Base-by-base conservation (phyloP, 1,140 invertebrate species). In the Pseudomyrmex dendroicus region DNA sequence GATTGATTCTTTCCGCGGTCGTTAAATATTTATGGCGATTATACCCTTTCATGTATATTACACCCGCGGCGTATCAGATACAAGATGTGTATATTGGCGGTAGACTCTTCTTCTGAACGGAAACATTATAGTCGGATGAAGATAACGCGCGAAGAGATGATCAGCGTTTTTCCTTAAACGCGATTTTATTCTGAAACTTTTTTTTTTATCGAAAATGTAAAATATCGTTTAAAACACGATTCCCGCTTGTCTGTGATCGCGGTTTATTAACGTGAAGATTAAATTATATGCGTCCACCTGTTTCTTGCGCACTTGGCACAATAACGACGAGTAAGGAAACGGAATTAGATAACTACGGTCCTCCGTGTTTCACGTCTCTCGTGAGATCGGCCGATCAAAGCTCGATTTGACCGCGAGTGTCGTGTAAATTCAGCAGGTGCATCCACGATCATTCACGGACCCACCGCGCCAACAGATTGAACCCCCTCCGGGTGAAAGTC, bases 371-470 rank as follows among this genome's bases (percentile, higher is more conserved):
- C 3, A 57, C 57, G 8, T 66, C 10, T 46, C 61, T 25, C 63
- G 17, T 20, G 17, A 5, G n/a, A 48, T 74, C 22, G 35, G 12
- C 10, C 9, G 44, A 67, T 67, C 67, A 17, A 70, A 44, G 35
- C 35, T 35, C 35, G 35, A 4, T 35, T 77, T 54, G 61, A 83
- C 35, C 22, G 20, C 2, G 35, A 7, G 22, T 84, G 77, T 74
- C 83, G 48, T 56, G 85, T 64, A 85, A 85, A 83, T 76, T 76
- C 20, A 80, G 78, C 87, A 89, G 87, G 87, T 89, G 86, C 86
- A 73, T 66, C 68, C 15, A 74, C 13, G 4, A 15, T 35, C 35
- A 35, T 25, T 12, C 50, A 62, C 52, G 54, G 62, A 61, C 12
- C 44, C 9, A 17, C 7, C 12, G 66, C 56, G 22, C 17, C 73